Percentiles rank a stretch among this genome's conserved stretches.
These are phyloP conservation scores for Morpho helenor DNA, from an alignment of 2,888 invertebrate species.

Conservation along the genomic window DNA sequence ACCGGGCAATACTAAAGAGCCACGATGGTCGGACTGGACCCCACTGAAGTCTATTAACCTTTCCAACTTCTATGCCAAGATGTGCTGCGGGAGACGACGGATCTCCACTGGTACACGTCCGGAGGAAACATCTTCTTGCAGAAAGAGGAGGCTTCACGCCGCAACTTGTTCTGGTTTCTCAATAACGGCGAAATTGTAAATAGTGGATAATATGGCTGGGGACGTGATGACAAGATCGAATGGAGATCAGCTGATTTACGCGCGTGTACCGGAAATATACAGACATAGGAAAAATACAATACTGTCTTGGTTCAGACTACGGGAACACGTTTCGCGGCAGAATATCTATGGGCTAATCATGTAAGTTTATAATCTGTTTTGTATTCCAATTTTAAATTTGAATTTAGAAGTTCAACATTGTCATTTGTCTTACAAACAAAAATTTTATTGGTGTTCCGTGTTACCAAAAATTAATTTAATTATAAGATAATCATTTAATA, in stretches of 20 bases:
- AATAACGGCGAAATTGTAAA: slow-evolving; percentile 56
- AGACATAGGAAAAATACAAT: slow-evolving; percentile 32
- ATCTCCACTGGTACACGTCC: slow-evolving; percentile 65
- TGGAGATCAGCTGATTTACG: slow-evolving; percentile 70
- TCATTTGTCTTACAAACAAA: too few species aligned
- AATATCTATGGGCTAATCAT: slow-evolving; percentile 16
- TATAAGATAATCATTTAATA: too few species aligned
- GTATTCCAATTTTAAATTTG: not conserved
- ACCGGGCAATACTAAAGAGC: slow-evolving; percentile 60
- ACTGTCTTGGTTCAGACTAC: not conserved
- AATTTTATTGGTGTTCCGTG: too few species aligned
- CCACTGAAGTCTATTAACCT: slow-evolving; percentile 65
- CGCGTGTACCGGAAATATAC: slow-evolving; percentile 60
- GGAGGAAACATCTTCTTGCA: slow-evolving; percentile 70
- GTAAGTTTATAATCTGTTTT: slow-evolving; percentile 13
- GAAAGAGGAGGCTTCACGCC: slow-evolving; percentile 60
- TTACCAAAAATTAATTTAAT: too few species aligned
- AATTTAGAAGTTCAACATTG: too few species aligned
- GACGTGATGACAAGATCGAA: slow-evolving; percentile 64
- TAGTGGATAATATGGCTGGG: slow-evolving; percentile 56
- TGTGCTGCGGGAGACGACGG: slow-evolving; percentile 71
- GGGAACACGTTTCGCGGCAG: slow-evolving; percentile 8
- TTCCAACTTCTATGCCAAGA: slow-evolving; percentile 46
- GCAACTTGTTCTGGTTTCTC: slow-evolving; percentile 37
- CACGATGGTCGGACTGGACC: slow-evolving; percentile 64